phyloP scores from a whole-genome alignment of 2,888 invertebrate genomes.

The Liodrosophila aerea region DNA sequence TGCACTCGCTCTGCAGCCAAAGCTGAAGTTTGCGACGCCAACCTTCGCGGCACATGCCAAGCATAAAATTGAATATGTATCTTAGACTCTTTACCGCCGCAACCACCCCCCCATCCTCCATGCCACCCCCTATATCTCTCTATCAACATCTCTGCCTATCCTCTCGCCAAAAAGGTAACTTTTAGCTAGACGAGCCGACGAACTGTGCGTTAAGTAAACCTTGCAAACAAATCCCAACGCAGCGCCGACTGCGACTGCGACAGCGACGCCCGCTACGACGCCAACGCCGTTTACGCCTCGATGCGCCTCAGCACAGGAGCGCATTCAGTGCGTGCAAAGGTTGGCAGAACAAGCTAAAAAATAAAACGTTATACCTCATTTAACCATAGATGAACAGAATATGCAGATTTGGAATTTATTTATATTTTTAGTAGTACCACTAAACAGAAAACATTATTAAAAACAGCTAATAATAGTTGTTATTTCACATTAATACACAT shows the following conservation, averaged over 20 bases:
- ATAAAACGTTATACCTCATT: too few relatives aligned
- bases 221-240: slow-evolving; percentile 51
- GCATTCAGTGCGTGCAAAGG: slow-evolving; percentile 1
- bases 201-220: slow-evolving; percentile 67
- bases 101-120: not conserved
- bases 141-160: too few relatives aligned
- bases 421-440: too few relatives aligned
- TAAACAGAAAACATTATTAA: too few relatives aligned
- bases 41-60: slow-evolving; percentile 71
- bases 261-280: slow-evolving; percentile 21
- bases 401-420: too few relatives aligned
- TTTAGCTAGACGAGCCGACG: slow-evolving; percentile 48
- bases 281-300: slow-evolving; percentile 40
- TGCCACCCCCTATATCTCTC: slow-evolving; percentile 1
- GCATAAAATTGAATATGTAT: slow-evolving; percentile 75
- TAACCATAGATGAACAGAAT: too few relatives aligned
- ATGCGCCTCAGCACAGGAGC: slow-evolving; percentile 33
- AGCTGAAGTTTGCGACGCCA: slow-evolving; percentile 55
- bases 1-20: slow-evolving; percentile 3
- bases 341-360: too few relatives aligned
- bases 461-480: too few relatives aligned
- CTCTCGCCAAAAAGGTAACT: slow-evolving; percentile 48
- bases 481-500: too few relatives aligned
- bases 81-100: slow-evolving; percentile 21
- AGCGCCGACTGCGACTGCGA: slow-evolving; percentile 9